These are phyloP conservation scores for Liopterus haemorrhoidalis DNA, from an alignment of 2,888 invertebrate genomes.

Conservation along the genomic window DNA sequence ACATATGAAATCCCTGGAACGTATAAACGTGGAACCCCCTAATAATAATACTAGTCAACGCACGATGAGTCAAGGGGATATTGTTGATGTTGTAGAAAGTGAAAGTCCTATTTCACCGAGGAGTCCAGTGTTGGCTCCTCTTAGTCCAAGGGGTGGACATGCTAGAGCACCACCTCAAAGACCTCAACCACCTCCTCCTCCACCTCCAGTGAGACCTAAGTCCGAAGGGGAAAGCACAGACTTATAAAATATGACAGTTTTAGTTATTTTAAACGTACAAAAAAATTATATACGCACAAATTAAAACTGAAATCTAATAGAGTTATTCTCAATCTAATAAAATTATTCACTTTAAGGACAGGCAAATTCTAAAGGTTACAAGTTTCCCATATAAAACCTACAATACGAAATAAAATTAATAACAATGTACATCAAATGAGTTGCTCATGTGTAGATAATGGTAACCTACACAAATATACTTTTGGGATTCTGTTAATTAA, in stretches of 20 bases:
- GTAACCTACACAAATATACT: too few relatives aligned
- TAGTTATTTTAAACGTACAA: too few relatives aligned
- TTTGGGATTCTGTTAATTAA: too few relatives aligned
- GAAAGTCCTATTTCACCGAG: conserved; percentile 6
- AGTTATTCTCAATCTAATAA: too few relatives aligned
- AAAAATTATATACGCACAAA: too few relatives aligned
- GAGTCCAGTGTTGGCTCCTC: conserved; percentile 15
- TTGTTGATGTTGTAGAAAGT: conserved; percentile 37
- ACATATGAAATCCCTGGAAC: conserved; percentile 26
- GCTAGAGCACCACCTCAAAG: conserved; percentile 20
- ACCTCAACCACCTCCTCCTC: conserved; percentile 46
- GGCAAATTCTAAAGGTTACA: too few relatives aligned
- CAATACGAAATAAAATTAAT: too few relatives aligned
- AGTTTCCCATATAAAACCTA: too few relatives aligned
- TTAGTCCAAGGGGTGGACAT: conserved; percentile 18
- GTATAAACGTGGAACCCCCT: conserved; percentile 19
- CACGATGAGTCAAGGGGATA: conserved; percentile 46
- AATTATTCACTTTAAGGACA: too few relatives aligned
- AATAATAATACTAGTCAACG: conserved; percentile 30
- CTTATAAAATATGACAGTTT: conserved; percentile 35
- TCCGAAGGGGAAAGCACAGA: conserved; percentile 42
- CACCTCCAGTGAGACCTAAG: conserved; percentile 40
- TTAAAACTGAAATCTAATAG: too few relatives aligned
- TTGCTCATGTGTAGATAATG: too few relatives aligned
- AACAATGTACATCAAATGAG: too few relatives aligned